These are phyloP conservation scores for Esox lucius DNA, from an alignment of 2,797 vertebrate species.

Conservation along the genomic window DNA sequence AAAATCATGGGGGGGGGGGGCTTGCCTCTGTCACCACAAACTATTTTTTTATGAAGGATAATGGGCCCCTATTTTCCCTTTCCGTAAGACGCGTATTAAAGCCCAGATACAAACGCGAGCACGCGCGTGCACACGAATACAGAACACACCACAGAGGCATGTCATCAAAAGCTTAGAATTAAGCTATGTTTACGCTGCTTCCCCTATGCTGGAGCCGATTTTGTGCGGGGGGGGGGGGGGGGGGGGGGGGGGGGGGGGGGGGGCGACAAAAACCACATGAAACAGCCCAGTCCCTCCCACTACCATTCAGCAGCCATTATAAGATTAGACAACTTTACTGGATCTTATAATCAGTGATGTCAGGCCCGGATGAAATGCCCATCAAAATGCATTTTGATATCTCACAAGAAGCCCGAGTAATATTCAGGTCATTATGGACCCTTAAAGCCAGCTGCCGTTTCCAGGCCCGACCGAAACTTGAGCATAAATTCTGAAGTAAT, in stretches of 20 bases:
- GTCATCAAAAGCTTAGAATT: conserved; percentile 64
- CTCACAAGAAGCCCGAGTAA: conserved; percentile 53
- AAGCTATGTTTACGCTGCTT: conserved; percentile 40
- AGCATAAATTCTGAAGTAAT: conserved; percentile 13
- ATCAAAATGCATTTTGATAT: conserved; percentile 59
- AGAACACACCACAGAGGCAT: conserved; percentile 54
- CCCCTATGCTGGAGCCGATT: conserved; percentile 70
- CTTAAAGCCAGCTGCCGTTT: conserved; percentile 67
- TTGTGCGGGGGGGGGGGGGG: conserved; percentile 47
- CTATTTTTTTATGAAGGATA: not conserved
- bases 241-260: conserved; percentile 39
- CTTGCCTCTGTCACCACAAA: not conserved
- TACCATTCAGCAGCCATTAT: conserved; percentile 46
- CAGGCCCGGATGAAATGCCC: conserved; percentile 57
- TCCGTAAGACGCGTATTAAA: not conserved
- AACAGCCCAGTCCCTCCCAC: conserved; percentile 50
- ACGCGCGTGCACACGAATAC: not conserved
- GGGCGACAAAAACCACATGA: conserved; percentile 65
- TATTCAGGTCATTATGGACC: conserved; percentile 65
- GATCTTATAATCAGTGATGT: conserved; percentile 70
- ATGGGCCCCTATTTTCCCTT: not conserved
- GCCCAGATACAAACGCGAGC: not conserved
- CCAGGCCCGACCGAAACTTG: not conserved
- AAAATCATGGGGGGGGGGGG: not conserved
- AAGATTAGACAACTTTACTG: conserved; percentile 69